Percentiles rank a stretch among this genome's conserved stretches.
phyloP scores from a whole-genome alignment of 30 jellyfish, hydroid and myxozoan genomes.

The Rhopilema esculentum region DNA sequence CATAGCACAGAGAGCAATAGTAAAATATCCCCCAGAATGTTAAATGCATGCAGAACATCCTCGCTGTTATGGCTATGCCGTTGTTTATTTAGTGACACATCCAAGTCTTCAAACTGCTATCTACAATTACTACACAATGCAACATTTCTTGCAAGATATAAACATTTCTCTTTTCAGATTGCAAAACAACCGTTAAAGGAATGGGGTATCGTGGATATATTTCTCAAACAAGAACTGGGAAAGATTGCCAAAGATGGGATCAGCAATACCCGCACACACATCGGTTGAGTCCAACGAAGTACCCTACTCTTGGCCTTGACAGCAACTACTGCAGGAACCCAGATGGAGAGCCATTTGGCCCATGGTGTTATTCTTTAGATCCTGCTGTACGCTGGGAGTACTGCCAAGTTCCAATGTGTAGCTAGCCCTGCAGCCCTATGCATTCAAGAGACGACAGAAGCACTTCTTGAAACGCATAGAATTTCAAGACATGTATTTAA shows the following conservation, averaged over 20 bases:
- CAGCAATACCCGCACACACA: constrained; percentile 10
- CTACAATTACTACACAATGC: too few species aligned
- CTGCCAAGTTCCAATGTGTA: constrained; percentile 12
- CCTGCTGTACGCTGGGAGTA: constrained; percentile 8
- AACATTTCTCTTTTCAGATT: background rate
- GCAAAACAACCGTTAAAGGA: background rate
- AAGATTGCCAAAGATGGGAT: constrained; percentile 40
- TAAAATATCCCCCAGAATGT: too few species aligned
- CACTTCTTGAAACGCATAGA: too few species aligned
- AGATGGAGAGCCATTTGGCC: constrained; percentile 14
- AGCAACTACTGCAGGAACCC: constrained; percentile 40
- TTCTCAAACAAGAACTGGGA: background rate
- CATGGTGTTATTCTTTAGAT: constrained; percentile 32
- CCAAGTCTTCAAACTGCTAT: too few species aligned
- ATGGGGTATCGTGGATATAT: constrained; percentile 2
- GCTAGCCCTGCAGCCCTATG: background rate
- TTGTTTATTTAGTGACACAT: too few species aligned
- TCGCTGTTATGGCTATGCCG: too few species aligned
- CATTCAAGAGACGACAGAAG: background rate
- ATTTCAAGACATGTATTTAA: too few species aligned
- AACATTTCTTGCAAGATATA: too few species aligned
- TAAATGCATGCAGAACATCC: too few species aligned
- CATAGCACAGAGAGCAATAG: too few species aligned
- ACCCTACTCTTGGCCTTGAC: constrained; percentile 20
- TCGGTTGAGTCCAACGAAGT: background rate